A percentile compares a stretch with the other conserved stretches of the same genome.
Evolutionary conservation across 2,113 vertebrate genomes (phyloP).

Genomic region (Heloderma charlesbogerti): DNA sequence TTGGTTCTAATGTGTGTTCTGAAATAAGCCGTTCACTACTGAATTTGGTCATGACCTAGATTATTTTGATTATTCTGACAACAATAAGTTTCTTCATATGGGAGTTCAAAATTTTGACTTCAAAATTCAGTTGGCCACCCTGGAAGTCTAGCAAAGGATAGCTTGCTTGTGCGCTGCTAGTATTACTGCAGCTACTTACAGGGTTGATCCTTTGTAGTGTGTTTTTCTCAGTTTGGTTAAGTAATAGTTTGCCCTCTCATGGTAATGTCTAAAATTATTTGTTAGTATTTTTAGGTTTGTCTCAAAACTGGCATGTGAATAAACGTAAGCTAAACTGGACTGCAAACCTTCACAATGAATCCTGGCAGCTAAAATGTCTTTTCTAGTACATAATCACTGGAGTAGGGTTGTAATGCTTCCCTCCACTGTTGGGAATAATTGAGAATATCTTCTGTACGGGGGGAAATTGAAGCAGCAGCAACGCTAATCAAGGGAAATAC

Average conservation of each 20-base stretch:
- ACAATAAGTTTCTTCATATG: neutral
- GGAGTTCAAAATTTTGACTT: neutral
- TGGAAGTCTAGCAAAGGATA: neutral
- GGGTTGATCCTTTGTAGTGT: neutral
- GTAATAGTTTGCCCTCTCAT: neutral
- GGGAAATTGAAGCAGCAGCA: neutral
- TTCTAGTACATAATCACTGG: neutral
- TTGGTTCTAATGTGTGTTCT: fast-evolving
- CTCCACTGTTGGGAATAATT: neutral
- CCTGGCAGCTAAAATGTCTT: neutral
- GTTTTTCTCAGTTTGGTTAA: neutral
- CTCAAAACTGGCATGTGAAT: neutral
- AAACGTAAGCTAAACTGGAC: neutral
- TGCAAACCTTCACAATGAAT: neutral
- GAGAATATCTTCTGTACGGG: neutral
- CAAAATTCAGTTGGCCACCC: neutral
- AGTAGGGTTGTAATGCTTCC: neutral
- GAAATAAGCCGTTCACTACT: neutral
- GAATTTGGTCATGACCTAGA: neutral
- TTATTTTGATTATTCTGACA: neutral
- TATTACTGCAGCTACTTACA: neutral
- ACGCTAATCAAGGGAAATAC: neutral
- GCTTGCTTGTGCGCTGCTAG: neutral
- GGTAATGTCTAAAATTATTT: neutral
- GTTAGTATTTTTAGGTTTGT: neutral